These are phyloP conservation scores for Drosophila virilis DNA, from an alignment of 1,140 invertebrate genomes.

Conservation along the genomic window DNA sequence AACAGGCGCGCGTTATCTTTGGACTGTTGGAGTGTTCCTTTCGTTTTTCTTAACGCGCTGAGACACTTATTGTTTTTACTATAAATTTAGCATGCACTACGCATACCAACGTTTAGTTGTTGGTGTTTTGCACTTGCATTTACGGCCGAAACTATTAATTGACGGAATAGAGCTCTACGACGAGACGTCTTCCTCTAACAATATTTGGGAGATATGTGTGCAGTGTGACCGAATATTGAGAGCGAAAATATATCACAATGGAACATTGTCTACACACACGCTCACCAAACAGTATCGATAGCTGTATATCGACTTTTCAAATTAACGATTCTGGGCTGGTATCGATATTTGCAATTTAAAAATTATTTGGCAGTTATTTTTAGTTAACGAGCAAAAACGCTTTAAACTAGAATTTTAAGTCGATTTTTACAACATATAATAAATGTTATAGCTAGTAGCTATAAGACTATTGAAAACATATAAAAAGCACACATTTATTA, in stretches of 20 bases:
- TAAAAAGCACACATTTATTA: no score
- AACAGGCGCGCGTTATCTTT: slow-evolving; percentile 15
- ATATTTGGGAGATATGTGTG: slow-evolving; percentile 31
- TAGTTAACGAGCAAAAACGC: background rate
- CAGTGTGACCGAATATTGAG: slow-evolving; percentile 14
- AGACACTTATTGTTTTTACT: background rate
- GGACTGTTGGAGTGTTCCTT: background rate
- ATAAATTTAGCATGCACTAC: slow-evolving; percentile 41
- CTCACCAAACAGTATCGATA: background rate
- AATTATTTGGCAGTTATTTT: background rate
- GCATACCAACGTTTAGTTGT: slow-evolving; percentile 11
- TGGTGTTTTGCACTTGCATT: slow-evolving; percentile 45
- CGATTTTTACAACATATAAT: no score
- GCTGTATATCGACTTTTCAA: background rate
- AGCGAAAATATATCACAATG: background rate
- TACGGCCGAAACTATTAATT: slow-evolving; percentile 29
- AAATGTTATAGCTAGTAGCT: no score
- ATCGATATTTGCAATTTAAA: slow-evolving; percentile 1
- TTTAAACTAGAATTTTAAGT: background rate
- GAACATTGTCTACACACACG: no score
- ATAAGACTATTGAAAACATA: no score
- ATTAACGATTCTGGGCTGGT: background rate
- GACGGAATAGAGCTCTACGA: slow-evolving; percentile 3
- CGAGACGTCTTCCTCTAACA: slow-evolving; percentile 14
- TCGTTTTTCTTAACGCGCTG: background rate